phyloP scores from a whole-genome alignment of 2,113 vertebrate genomes.

The Sphaerodactylus townsendi region DNA sequence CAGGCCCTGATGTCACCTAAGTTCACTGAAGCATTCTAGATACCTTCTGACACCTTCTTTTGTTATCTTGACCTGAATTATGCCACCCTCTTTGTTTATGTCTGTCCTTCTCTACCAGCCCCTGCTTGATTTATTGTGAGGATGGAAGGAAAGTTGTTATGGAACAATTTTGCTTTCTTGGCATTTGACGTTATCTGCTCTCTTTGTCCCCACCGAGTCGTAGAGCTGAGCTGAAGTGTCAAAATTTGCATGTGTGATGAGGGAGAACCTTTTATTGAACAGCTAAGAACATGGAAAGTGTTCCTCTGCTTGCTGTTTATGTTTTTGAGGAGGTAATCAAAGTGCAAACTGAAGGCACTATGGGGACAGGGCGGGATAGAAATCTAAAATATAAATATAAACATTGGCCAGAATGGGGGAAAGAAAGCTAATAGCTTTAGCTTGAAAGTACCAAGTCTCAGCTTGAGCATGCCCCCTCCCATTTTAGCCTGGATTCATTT shows the following conservation, averaged over 20 bases:
- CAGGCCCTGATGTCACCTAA: not conserved
- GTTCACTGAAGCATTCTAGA: constrained; percentile 11
- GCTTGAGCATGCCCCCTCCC: too few relatives aligned
- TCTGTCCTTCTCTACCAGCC: not conserved
- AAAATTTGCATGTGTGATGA: constrained; percentile 1
- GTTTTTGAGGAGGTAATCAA: not conserved
- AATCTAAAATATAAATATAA: too few relatives aligned
- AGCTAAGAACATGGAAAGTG: not conserved
- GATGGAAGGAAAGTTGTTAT: not conserved
- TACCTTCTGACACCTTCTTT: not conserved
- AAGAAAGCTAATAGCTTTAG: too few relatives aligned
- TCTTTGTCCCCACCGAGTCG: not conserved
- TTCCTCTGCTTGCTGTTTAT: not conserved
- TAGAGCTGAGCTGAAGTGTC: not conserved
- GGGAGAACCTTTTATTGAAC: not conserved
- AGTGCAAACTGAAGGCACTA: not conserved
- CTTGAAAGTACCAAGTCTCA: too few relatives aligned
- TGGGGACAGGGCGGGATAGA: too few relatives aligned
- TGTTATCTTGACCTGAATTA: constrained; percentile 8
- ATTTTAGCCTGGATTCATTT: too few relatives aligned
- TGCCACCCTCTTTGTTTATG: not conserved
- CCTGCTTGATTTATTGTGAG: not conserved
- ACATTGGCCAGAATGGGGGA: too few relatives aligned
- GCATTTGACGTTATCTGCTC: not conserved
- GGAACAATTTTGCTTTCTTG: not conserved